These are phyloP conservation scores for Melanostigma gelatinosum DNA, from an alignment of 2,113 vertebrate genomes.

Conservation along the genomic window DNA sequence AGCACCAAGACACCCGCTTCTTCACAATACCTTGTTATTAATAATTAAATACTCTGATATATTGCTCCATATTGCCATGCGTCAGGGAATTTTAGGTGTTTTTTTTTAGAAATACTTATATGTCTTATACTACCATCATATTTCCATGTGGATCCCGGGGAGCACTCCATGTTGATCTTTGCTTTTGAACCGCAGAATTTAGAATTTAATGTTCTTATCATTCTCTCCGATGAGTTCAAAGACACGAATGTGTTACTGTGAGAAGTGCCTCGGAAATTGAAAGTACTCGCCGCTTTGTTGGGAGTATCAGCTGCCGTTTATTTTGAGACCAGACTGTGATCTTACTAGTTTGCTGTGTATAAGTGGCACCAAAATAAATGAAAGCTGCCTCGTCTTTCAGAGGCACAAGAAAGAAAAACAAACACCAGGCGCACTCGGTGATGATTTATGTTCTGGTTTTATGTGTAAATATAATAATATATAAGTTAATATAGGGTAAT, in stretches of 20 bases:
- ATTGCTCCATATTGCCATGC: background rate
- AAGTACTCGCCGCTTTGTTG: constrained; percentile 31
- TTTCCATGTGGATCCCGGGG: background rate
- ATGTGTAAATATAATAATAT: too few species aligned
- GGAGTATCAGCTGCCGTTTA: constrained; percentile 28
- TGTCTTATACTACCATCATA: background rate
- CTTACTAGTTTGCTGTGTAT: constrained; percentile 28
- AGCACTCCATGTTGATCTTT: background rate
- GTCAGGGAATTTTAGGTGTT: background rate
- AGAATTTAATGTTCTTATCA: background rate
- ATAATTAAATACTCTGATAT: background rate
- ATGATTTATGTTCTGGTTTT: constrained; percentile 4
- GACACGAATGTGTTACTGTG: background rate
- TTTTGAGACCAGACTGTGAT: constrained; percentile 52
- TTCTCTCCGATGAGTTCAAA: background rate
- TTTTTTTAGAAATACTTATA: background rate
- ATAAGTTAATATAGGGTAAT: too few species aligned
- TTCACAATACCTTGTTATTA: background rate
- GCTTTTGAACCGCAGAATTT: background rate
- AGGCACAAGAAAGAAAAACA: background rate
- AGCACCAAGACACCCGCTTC: background rate
- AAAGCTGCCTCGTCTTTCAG: constrained; percentile 20
- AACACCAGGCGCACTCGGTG: background rate
- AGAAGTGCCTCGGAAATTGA: constrained; percentile 22
- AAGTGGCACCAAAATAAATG: constrained; percentile 38